Evolutionary conservation across 2,888 invertebrate species (phyloP).

Genomic region (Strigamia maritima): DNA sequence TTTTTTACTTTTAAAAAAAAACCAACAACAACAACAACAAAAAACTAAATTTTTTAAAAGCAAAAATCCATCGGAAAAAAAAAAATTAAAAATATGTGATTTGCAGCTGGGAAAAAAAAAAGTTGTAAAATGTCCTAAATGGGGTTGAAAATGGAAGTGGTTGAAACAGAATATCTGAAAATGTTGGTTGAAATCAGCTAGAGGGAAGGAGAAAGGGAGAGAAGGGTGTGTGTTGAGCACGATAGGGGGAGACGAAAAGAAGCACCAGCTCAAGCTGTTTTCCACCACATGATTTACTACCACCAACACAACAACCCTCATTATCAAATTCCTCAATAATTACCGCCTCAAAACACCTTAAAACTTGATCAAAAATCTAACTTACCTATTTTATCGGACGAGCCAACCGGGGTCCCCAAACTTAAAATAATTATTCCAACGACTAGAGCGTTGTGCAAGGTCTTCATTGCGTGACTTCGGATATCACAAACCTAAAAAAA

Average conservation of each 20-base stretch:
- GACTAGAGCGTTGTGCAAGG: slow-evolving; percentile 6
- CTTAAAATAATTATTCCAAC: slow-evolving; percentile 12
- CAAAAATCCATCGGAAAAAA: neutral
- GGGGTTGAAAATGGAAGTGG: neutral
- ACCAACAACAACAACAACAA: too few relatives aligned
- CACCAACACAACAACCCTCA: slow-evolving; percentile 23
- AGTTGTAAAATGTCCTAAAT: too few relatives aligned
- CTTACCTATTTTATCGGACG: slow-evolving; percentile 2
- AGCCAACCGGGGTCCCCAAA: neutral
- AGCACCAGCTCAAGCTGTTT: neutral
- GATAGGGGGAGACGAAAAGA: neutral
- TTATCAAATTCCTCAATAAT: slow-evolving; percentile 30
- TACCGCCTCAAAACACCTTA: neutral
- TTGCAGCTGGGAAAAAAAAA: too few relatives aligned
- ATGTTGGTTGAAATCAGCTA: neutral
- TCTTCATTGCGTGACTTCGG: slow-evolving; percentile 28
- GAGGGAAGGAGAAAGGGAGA: neutral
- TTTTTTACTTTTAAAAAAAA: too few relatives aligned
- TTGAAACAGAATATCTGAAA: neutral
- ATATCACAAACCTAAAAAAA: slow-evolving; percentile 16
- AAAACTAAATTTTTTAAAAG: neutral
- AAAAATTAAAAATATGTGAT: neutral
- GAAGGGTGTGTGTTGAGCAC: neutral
- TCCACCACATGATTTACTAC: slow-evolving; percentile 7
- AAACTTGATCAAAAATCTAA: neutral